Evolutionary conservation across 2,797 vertebrate genomes (phyloP).

Genomic region (Neosalanx taihuensis): DNA sequence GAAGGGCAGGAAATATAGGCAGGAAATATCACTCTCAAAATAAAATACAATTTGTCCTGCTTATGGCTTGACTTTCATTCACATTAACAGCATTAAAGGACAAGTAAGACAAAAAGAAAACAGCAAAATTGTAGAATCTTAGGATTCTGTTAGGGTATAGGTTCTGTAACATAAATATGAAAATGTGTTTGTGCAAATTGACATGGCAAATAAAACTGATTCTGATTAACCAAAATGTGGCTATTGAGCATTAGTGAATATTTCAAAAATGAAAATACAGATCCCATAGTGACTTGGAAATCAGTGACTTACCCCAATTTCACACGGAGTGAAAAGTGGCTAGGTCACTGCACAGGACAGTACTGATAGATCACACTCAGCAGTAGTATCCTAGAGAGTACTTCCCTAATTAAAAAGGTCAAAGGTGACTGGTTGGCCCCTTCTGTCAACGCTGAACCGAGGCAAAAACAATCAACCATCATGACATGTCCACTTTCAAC

Average conservation of each 20-base stretch:
- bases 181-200: too few species aligned
- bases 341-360: slow-evolving; percentile 34
- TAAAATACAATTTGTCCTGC: slow-evolving; percentile 37
- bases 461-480: slow-evolving; percentile 39
- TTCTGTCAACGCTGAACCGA: slow-evolving; percentile 36
- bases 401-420: slow-evolving; percentile 60
- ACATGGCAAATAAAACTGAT: too few species aligned
- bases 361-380: slow-evolving; percentile 61
- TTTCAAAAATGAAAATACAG: slow-evolving; percentile 6
- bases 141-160: neutral
- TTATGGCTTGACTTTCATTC: slow-evolving; percentile 14
- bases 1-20: slow-evolving; percentile 21
- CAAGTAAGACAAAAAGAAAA: neutral
- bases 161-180: too few species aligned
- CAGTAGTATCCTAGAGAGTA: slow-evolving; percentile 44
- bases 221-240: neutral
- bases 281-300: slow-evolving; percentile 34
- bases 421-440: slow-evolving; percentile 50
- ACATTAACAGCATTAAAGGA: slow-evolving; percentile 18
- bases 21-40: neutral
- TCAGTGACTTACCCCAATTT: slow-evolving; percentile 56
- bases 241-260: neutral
- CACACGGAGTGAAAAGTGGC: slow-evolving; percentile 46
- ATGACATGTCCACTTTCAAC: slow-evolving; percentile 30
- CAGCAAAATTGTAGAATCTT: slow-evolving; percentile 2